These are phyloP conservation scores for Polia nebulosa DNA, from an alignment of 2,888 invertebrate genomes.

Conservation along the genomic window DNA sequence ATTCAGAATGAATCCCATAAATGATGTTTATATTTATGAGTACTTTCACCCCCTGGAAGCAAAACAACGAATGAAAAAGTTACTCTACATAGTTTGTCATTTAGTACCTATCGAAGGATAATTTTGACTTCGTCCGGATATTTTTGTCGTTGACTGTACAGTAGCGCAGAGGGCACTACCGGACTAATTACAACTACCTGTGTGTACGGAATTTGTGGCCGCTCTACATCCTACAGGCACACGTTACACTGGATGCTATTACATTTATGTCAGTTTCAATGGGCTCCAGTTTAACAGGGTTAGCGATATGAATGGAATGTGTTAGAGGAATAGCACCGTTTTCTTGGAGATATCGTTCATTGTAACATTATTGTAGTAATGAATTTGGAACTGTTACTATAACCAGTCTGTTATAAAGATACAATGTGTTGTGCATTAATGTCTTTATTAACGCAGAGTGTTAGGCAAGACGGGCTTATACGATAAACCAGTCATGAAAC, in stretches of 20 bases:
- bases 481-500: neutral
- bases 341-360: neutral
- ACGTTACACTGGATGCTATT: neutral
- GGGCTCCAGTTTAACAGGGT: neutral
- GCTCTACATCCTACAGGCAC: conserved; percentile 2
- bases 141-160: conserved; percentile 3
- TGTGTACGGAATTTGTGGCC: conserved; percentile 34
- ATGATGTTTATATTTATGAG: too few species aligned
- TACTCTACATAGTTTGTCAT: too few species aligned
- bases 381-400: neutral
- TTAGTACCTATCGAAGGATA: neutral
- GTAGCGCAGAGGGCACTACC: neutral
- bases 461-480: neutral
- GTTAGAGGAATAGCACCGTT: neutral
- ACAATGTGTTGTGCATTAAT: neutral
- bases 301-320: conserved; percentile 20
- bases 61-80: too few species aligned
- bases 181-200: conserved; percentile 44
- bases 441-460: too few species aligned
- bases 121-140: neutral
- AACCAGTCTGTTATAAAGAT: neutral
- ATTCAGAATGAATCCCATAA: too few species aligned
- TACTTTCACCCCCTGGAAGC: too few species aligned
- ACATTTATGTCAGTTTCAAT: conserved; percentile 17
- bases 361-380: neutral